Evolutionary conservation across 2,797 vertebrate species (phyloP), one percentile per base, ranked within the genome.

Genomic region (Labroides dimidiatus): DNA sequence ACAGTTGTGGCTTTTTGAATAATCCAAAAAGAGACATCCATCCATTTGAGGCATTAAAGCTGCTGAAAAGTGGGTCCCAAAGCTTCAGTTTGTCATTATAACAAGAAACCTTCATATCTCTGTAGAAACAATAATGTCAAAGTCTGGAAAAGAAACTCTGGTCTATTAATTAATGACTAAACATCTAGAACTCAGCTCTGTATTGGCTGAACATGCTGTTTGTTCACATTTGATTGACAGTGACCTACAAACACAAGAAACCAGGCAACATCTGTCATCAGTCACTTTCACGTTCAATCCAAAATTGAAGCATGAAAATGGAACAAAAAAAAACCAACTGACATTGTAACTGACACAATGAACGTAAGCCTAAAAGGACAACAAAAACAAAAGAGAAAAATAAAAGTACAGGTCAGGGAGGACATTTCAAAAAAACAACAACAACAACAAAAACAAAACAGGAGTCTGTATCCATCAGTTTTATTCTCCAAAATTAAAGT

Each of bases 1-100:
- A 33, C 5, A 13, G 64, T 10, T 43, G 36, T 47, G 1, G 24
- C 53, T 16, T 43, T 56, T 49, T 55, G 30, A 70, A 45, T 68
- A 44, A 37, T 37, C 30, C 19, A 45, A 56, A 74, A 72, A 50
- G 14, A 6, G 1, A 0, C 27, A 30, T 59, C 55, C 1, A 14
- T 15, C 24, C 14, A 64, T 33, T 19, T 45, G 24, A 45, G 30
- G 50, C 15, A n/a, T 44, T 41, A 33, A 59, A 33, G 20, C n/a
- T 37, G 37, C 17, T 41, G 27, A 59, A 56, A 24, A 54, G 30
- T 27, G 41, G 10, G 36, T 23, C 51, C 39, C n/a, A 52, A 58
- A 37, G 37, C 14, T 49, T 1, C 2, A 16, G 9, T 15, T 15
- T 41, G 24, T 61, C 23, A 21, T 8, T 14, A 27, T 57, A 27